phyloP scores from a whole-genome alignment of 2,113 vertebrate species.

The Crocuta crocuta region DNA sequence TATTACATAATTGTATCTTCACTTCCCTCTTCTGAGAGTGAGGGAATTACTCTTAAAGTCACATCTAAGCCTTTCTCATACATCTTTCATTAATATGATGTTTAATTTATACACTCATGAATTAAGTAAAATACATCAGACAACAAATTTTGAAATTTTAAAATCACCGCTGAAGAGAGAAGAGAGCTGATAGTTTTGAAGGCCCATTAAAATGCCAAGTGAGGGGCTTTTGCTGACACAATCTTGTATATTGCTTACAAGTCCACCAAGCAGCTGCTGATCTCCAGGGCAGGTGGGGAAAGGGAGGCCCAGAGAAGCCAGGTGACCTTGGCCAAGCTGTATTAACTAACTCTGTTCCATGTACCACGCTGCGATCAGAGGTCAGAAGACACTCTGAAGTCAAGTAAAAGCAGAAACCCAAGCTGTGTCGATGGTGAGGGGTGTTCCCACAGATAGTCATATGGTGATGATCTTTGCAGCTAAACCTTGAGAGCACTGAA shows the following conservation, averaged over 20 bases:
- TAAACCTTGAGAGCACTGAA: rapidly evolving
- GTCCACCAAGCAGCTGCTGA: rapidly evolving
- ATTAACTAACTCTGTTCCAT: not conserved
- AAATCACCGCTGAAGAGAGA: not conserved
- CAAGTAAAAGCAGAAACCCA: not conserved
- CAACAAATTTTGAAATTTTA: not conserved
- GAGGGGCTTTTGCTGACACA: not conserved
- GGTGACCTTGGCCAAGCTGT: not conserved
- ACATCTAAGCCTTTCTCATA: not conserved
- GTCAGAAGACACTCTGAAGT: not conserved
- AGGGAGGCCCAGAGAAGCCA: not conserved
- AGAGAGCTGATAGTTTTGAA: not conserved
- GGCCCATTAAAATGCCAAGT: too few species aligned
- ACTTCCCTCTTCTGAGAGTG: not conserved
- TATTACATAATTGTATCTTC: not conserved
- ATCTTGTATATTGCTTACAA: rapidly evolving
- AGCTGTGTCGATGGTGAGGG: not conserved
- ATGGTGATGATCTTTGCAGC: rapidly evolving
- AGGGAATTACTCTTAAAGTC: not conserved
- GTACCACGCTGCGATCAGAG: not conserved
- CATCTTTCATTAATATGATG: not conserved
- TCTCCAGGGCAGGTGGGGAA: too few species aligned
- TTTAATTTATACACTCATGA: not conserved
- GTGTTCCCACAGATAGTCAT: not conserved
- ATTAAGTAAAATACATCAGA: not conserved